Evolutionary conservation across 2,888 invertebrate species (phyloP).

Genomic region (Xestia xanthographa): DNA sequence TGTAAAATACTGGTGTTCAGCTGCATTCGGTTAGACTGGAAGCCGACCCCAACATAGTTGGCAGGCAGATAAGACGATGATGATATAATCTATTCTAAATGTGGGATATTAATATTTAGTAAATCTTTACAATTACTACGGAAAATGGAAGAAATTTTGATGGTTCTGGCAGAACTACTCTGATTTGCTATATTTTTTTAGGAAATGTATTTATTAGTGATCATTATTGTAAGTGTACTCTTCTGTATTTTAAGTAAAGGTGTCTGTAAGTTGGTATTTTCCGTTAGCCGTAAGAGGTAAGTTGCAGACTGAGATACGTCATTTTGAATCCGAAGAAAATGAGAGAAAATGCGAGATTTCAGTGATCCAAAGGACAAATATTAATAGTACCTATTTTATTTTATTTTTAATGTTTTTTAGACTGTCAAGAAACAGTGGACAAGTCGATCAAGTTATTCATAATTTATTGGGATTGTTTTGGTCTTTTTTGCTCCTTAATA

Average conservation of each 20-base stretch:
- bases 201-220: constrained; percentile 24
- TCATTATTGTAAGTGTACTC: constrained; percentile 21
- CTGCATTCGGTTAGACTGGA: no score
- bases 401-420: background rate
- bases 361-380: background rate
- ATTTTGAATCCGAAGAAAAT: constrained; percentile 3
- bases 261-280: constrained; percentile 39
- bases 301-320: background rate
- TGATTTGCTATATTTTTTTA: constrained; percentile 23
- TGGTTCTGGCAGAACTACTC: background rate
- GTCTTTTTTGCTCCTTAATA: background rate
- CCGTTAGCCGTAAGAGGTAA: constrained; percentile 1
- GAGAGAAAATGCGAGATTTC: background rate
- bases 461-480: background rate
- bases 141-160: background rate
- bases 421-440: background rate
- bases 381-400: background rate
- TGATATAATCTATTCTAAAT: background rate
- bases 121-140: background rate
- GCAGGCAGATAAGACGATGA: no score
- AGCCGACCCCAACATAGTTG: no score
- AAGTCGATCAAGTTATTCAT: background rate
- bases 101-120: background rate
- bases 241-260: constrained; percentile 7
- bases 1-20: no score